Conservation (phyloP, 2,797 vertebrate species). For the Pseudochaenichthys georgianus region DNA sequence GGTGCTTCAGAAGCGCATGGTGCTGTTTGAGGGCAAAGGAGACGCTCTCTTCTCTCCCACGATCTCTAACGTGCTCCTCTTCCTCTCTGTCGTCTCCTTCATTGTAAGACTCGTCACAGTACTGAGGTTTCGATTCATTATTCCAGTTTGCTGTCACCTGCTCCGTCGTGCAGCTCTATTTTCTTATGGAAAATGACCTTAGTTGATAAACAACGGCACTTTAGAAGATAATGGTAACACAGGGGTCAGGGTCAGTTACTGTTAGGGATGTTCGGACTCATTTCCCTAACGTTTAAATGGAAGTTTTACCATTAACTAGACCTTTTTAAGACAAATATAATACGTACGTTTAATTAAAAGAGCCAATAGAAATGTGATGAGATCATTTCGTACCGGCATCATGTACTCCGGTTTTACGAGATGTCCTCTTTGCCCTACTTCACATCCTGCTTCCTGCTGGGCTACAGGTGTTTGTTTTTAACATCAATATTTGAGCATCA, state of each 20-base stretch:
- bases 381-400: too few relatives aligned
- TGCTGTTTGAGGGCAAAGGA: constrained; percentile 93
- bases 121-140: not conserved
- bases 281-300: too few relatives aligned
- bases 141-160: not conserved
- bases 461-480: too few relatives aligned
- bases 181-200: not conserved
- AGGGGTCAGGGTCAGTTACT: not conserved
- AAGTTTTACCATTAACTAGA: too few relatives aligned
- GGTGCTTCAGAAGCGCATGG: constrained; percentile 92
- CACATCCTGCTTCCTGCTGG: too few relatives aligned
- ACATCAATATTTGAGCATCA: too few relatives aligned
- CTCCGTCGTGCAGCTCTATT: not conserved
- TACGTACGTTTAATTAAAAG: too few relatives aligned
- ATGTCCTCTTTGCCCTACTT: too few relatives aligned
- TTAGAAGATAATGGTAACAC: not conserved
- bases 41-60: constrained; percentile 92
- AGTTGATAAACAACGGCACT: not conserved
- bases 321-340: too few relatives aligned
- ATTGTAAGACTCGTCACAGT: constrained; percentile 84
- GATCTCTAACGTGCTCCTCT: constrained; percentile 93
- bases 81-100: constrained; percentile 92
- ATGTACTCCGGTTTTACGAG: too few relatives aligned
- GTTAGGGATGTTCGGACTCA: too few relatives aligned
- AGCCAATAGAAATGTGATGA: too few relatives aligned